Evolutionary conservation across 2,888 invertebrate species (phyloP).

Genomic region (Calliphora vomitoria): DNA sequence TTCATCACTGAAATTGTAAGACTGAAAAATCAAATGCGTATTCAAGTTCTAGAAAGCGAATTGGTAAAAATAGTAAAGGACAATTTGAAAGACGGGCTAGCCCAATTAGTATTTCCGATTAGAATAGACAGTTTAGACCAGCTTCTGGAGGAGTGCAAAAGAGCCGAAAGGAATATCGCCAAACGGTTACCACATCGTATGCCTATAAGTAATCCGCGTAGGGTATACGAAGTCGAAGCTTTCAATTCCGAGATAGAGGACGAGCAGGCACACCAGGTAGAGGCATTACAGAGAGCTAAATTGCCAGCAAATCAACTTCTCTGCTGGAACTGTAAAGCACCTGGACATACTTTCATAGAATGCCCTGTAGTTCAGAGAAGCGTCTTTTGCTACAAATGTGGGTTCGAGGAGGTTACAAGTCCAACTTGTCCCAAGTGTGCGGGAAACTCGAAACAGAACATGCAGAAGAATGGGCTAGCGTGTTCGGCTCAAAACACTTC

Average conservation of each 20-base stretch:
- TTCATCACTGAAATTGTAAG: not conserved
- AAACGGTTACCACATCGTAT: not conserved
- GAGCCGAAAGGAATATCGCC: not conserved
- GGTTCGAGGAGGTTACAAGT: not conserved
- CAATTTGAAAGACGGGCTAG: not conserved
- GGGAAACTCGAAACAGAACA: conserved; percentile 1
- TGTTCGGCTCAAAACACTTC: not conserved
- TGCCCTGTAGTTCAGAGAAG: not conserved
- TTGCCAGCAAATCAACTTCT: not conserved
- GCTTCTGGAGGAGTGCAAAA: not conserved
- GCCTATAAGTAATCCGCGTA: not conserved
- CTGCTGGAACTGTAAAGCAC: not conserved
- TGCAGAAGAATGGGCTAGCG: not conserved
- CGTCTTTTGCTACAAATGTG: not conserved
- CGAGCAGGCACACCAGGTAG: not conserved
- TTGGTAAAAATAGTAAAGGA: conserved; percentile 3
- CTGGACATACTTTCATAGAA: not conserved
- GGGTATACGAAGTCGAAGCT: not conserved
- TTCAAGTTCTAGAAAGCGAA: not conserved
- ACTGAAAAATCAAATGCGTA: conserved; percentile 14
- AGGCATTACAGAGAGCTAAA: not conserved
- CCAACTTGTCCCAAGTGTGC: not conserved
- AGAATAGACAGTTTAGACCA: not conserved
- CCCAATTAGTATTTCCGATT: not conserved
- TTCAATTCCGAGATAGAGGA: not conserved